These are phyloP conservation scores for Temnothorax curvispinosus DNA, from an alignment of 1,140 invertebrate species.

Conservation along the genomic window DNA sequence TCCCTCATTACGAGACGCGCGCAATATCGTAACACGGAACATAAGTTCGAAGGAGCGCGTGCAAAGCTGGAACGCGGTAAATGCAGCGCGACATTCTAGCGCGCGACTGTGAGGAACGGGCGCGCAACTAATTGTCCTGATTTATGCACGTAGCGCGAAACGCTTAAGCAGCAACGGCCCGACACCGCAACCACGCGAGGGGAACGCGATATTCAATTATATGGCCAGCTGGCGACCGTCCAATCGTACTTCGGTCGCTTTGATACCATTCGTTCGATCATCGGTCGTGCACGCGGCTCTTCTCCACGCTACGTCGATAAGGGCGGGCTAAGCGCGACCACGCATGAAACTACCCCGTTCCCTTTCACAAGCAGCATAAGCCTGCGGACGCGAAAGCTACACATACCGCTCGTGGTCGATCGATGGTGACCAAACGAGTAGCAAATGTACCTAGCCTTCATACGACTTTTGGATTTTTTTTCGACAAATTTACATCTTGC, in stretches of 20 bases:
- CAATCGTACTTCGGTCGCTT: constrained; percentile 73
- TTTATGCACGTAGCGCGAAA: constrained; percentile 72
- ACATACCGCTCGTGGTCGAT: constrained; percentile 34
- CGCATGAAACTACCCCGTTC: constrained; percentile 61
- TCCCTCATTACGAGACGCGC: constrained; percentile 41
- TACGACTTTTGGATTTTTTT: not conserved
- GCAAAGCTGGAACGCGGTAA: constrained; percentile 64
- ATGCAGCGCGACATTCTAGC: constrained; percentile 65
- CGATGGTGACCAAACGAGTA: constrained; percentile 43
- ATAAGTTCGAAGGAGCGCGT: constrained; percentile 42
- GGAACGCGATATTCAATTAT: constrained; percentile 74
- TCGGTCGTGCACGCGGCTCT: constrained; percentile 42
- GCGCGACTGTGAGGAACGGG: constrained; percentile 53
- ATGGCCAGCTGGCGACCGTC: constrained; percentile 75
- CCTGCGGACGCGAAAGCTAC: constrained; percentile 21
- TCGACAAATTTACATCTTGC: not conserved
- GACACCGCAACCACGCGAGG: constrained; percentile 54
- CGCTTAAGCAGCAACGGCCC: constrained; percentile 56
- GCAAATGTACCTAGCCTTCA: not conserved
- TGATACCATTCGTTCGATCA: constrained; percentile 71
- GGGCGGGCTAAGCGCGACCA: constrained; percentile 64
- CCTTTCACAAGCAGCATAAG: constrained; percentile 30
- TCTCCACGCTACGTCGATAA: constrained; percentile 57
- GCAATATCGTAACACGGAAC: not conserved
- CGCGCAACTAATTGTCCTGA: constrained; percentile 78